A percentile compares a stretch with the other conserved stretches of the same genome.
phyloP scores from a whole-genome alignment of 2,888 invertebrate species.

The Calameuta pallipes region DNA sequence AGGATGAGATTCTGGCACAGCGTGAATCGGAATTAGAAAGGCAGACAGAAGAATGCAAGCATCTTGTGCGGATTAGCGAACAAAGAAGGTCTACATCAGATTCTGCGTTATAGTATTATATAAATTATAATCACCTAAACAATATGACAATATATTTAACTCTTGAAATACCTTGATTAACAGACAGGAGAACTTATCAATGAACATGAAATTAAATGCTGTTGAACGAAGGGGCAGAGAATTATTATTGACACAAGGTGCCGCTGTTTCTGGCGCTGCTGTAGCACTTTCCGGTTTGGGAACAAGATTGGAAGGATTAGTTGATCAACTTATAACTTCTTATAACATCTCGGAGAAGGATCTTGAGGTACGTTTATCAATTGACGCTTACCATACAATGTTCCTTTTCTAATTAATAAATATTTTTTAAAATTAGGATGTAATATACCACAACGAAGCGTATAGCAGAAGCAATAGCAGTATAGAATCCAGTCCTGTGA shows the following conservation, averaged over 20 bases:
- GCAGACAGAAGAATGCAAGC: slow-evolving; percentile 82
- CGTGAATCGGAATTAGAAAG: slow-evolving; percentile 71
- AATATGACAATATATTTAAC: not conserved
- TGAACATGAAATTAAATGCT: slow-evolving; percentile 74
- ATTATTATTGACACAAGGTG: slow-evolving; percentile 75
- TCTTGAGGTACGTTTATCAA: slow-evolving; percentile 71
- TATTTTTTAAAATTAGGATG: slow-evolving; percentile 69
- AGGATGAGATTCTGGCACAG: slow-evolving; percentile 61
- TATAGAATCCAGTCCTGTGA: slow-evolving; percentile 74
- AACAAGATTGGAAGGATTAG: slow-evolving; percentile 76
- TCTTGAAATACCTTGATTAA: not conserved
- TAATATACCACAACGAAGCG: slow-evolving; percentile 83
- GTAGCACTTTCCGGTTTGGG: slow-evolving; percentile 77
- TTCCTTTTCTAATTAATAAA: not conserved
- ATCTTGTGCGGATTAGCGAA: slow-evolving; percentile 82
- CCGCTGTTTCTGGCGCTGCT: slow-evolving; percentile 77
- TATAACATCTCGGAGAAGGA: slow-evolving; percentile 82
- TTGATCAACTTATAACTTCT: slow-evolving; percentile 78
- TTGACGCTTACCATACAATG: not conserved
- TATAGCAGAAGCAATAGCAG: slow-evolving; percentile 79
- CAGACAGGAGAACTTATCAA: slow-evolving; percentile 75
- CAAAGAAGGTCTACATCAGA: slow-evolving; percentile 73
- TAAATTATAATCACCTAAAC: not conserved
- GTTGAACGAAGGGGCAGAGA: slow-evolving; percentile 75
- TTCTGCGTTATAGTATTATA: not conserved